These are phyloP conservation scores for Itoplectis maculator DNA, from an alignment of 2,888 invertebrate genomes.

Conservation along the genomic window DNA sequence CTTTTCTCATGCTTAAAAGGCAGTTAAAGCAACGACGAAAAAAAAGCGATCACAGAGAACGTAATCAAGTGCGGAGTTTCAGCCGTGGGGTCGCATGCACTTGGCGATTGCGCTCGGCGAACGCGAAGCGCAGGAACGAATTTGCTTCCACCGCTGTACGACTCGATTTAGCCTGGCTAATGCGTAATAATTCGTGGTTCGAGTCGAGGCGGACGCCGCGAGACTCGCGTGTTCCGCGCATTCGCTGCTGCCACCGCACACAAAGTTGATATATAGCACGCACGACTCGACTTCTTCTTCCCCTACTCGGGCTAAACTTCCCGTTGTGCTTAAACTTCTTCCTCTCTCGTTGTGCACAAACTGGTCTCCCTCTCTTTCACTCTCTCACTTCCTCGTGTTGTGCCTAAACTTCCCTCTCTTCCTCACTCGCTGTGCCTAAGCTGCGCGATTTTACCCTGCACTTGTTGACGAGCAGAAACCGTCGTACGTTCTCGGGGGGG, in stretches of 20 bases:
- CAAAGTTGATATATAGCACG: background rate
- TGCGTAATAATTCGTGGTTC: conserved; percentile 56
- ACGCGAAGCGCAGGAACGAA: conserved; percentile 1
- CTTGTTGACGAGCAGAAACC: conserved; percentile 9
- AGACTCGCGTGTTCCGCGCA: conserved; percentile 43
- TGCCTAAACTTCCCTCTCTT: conserved; percentile 33
- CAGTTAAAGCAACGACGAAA: too few species aligned
- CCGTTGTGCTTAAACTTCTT: background rate
- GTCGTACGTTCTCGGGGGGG: background rate
- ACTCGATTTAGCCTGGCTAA: conserved; percentile 43
- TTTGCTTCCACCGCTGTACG: conserved; percentile 26
- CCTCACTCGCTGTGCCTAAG: background rate
- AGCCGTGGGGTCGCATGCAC: background rate
- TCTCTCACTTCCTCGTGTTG: background rate
- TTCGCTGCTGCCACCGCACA: background rate
- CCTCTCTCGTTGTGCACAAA: background rate
- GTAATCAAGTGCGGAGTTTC: conserved; percentile 9
- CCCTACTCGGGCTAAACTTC: too few species aligned
- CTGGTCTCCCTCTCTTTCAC: background rate
- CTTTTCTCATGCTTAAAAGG: background rate
- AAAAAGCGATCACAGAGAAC: background rate
- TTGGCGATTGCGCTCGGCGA: conserved; percentile 1
- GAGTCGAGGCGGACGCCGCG: conserved; percentile 7
- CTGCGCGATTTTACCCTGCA: conserved; percentile 13
- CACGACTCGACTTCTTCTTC: background rate